Percentiles rank a stretch among this genome's conserved stretches.
Evolutionary conservation across 1,140 invertebrate genomes (phyloP).

Genomic region (Lithobius niger): DNA sequence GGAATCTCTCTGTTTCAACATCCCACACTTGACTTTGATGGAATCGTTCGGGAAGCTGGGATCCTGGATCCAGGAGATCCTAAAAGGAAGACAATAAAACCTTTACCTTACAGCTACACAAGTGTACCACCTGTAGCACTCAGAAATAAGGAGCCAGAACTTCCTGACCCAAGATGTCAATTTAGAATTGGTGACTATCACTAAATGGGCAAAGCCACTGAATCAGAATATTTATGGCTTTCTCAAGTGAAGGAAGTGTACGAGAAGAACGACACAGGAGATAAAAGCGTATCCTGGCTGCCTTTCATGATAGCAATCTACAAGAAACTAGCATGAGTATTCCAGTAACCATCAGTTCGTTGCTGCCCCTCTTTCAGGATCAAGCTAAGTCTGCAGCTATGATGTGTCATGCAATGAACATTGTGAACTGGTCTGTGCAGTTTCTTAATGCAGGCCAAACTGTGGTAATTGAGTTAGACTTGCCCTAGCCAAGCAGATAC

Average conservation of each 20-base stretch:
- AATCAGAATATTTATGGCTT: neutral
- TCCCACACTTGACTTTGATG: constrained; percentile 7
- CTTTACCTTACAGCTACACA: neutral
- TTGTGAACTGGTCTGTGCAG: constrained; percentile 14
- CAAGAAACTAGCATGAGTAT: no score
- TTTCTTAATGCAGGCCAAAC: constrained; percentile 20
- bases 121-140: neutral
- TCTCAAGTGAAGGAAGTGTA: neutral
- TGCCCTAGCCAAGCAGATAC: constrained; percentile 20
- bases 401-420: constrained; percentile 18
- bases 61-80: neutral
- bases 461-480: constrained; percentile 18
- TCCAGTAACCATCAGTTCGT: constrained; percentile 2
- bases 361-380: constrained; percentile 14
- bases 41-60: constrained; percentile 2
- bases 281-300: neutral
- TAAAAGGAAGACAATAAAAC: no score
- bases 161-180: neutral
- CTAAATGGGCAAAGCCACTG: neutral
- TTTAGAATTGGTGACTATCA: neutral
- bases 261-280: neutral
- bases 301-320: neutral
- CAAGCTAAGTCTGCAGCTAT: constrained; percentile 14
- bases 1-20: constrained; percentile 14
- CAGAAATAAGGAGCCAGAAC: neutral